Evolutionary conservation across 2,888 invertebrate genomes (phyloP).

Genomic region (Sarcophaga carnaria): DNA sequence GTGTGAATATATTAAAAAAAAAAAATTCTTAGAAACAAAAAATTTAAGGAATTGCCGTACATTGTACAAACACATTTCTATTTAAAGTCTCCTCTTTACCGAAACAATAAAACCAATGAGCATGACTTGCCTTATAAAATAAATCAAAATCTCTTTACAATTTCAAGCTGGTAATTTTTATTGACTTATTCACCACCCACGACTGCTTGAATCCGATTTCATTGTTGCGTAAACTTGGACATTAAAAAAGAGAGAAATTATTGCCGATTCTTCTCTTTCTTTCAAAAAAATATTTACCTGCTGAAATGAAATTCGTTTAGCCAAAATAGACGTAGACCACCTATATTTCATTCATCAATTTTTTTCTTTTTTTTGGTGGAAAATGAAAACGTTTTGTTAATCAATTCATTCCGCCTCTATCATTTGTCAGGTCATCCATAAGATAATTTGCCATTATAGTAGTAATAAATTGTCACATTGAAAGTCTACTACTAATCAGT

Average conservation of each 20-base stretch:
- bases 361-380: not conserved
- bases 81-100: not conserved
- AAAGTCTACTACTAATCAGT: slow-evolving; percentile 51
- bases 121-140: too few relatives aligned
- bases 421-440: slow-evolving; percentile 53
- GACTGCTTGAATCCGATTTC: not conserved
- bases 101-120: not conserved
- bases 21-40: not conserved
- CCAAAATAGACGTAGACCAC: not conserved
- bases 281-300: too few relatives aligned
- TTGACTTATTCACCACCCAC: not conserved
- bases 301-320: too few relatives aligned
- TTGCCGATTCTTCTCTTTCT: too few relatives aligned
- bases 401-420: slow-evolving; percentile 46
- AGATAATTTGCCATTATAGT: slow-evolving; percentile 53
- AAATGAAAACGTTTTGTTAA: slow-evolving; percentile 54
- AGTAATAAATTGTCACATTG: slow-evolving; percentile 58
- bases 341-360: slow-evolving; percentile 3
- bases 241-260: not conserved
- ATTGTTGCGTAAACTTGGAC: not conserved
- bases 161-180: not conserved
- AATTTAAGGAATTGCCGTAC: too few relatives aligned
- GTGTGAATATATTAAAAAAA: not conserved
- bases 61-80: too few relatives aligned
- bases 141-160: not conserved